Conservation (phyloP, 2,113 vertebrate species). For the Corythornis cristatus region DNA sequence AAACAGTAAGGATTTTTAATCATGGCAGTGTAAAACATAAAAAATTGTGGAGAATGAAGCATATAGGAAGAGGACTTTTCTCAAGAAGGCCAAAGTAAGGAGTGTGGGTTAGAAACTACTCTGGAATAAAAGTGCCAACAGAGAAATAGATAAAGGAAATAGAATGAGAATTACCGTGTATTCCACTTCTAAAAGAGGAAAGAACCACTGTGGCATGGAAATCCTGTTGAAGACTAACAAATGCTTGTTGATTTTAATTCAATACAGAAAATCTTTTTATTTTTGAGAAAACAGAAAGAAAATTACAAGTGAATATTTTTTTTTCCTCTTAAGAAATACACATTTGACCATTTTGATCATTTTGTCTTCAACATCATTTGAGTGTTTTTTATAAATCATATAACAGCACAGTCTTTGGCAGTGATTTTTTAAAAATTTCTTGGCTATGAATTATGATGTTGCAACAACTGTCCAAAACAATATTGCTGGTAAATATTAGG, state of each 20-base stretch:
- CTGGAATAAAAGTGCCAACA: neutral
- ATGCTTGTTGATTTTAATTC: neutral
- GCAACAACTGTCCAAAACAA: neutral
- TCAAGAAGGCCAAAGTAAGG: neutral
- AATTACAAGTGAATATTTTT: fast-evolving
- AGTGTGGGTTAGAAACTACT: neutral
- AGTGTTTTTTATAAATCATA: neutral
- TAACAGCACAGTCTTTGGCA: neutral
- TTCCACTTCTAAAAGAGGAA: neutral
- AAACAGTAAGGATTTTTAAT: neutral
- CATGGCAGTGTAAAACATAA: neutral
- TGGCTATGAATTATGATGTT: neutral
- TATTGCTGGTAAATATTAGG: neutral
- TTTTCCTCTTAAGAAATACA: neutral
- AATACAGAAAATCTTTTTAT: neutral
- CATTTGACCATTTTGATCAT: neutral
- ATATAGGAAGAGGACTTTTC: neutral
- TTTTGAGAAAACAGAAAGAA: neutral
- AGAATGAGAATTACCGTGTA: neutral
- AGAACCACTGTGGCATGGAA: neutral
- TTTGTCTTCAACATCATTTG: neutral
- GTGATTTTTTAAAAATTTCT: neutral
- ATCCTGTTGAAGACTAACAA: neutral
- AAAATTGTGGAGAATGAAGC: neutral
- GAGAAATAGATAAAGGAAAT: neutral